Base-by-base conservation (phyloP, 2,888 invertebrate genomes). In the Psococerastis gibbosa region DNA sequence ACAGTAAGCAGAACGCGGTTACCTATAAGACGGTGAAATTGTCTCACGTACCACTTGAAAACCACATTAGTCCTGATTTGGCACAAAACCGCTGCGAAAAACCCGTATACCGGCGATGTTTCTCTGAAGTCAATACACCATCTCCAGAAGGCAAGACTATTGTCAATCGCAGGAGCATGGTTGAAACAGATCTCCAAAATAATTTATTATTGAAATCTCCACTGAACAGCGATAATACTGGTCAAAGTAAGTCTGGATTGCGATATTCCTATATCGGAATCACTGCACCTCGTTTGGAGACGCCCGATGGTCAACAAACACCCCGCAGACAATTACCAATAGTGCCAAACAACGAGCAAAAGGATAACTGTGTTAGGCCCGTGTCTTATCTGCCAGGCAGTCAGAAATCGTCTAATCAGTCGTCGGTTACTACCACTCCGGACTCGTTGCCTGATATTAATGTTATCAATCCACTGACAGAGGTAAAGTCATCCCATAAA, bases 281-380 rank as follows among this genome's bases (percentile, higher is more conserved):
- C 43, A 50, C 53, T 22, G 57, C 58, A 49, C 54, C 57, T 16
- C 50, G 47, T 31, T 43, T 45, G 13, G 1, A 63, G 64, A 32
- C 64, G 64, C 51, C 66, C 65, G 32, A 33, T 41, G 22, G 44
- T 18, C 2, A 64, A 64, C 48, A 67, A 66, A 45, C 64, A 65
- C 0, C 65, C 65, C 31, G 66, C 66, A 58, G 64, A 63, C 43
- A 53, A 66, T 42, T 66, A 67, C 1, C 63, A 64, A 1, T 67
- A 67, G 50, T 55, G 66, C 45, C 54, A 67, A 22, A 67, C 67
- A 0, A 66, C 67, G 45, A 67, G 67, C 0, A 67, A 67, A 46
- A 67, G 67, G 43, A 63, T 16, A 33, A 16, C 33, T 9, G 16
- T 6, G 3, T 17, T n/a, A 31, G 9, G n/a, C 31, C 31, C 9